Evolutionary conservation across 2,888 invertebrate species (phyloP).

Genomic region (Bellardia bayeri): DNA sequence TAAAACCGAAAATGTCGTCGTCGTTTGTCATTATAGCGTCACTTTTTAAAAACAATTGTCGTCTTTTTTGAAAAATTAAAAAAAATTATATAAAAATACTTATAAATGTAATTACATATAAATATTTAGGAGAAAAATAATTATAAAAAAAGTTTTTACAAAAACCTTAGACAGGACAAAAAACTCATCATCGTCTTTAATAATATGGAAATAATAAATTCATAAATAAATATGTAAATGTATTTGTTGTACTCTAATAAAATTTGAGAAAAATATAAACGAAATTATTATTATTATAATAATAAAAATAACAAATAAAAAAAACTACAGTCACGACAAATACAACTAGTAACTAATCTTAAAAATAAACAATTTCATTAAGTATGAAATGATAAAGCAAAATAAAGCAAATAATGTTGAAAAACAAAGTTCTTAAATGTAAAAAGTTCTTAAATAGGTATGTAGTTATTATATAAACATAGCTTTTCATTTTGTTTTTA

Average conservation of each 20-base stretch:
- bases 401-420: background rate
- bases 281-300: constrained; percentile 10
- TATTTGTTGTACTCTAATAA: constrained; percentile 33
- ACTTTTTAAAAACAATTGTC: constrained; percentile 41
- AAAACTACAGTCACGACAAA: constrained; percentile 6
- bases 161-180: constrained; percentile 16
- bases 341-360: background rate
- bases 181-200: constrained; percentile 40
- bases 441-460: background rate
- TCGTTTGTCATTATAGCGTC: constrained; percentile 62
- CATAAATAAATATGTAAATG: constrained; percentile 6
- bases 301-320: background rate
- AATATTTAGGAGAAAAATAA: constrained; percentile 18
- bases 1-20: constrained; percentile 45
- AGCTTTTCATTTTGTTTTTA: no score
- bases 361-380: constrained; percentile 23
- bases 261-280: constrained; percentile 24
- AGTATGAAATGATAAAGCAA: constrained; percentile 18
- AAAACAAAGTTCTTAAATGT: background rate
- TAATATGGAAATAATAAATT: constrained; percentile 7
- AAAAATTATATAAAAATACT: constrained; percentile 1
- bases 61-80: constrained; percentile 33
- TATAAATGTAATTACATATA: constrained; percentile 2
- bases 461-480: background rate
- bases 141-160: constrained; percentile 30